phyloP scores from a whole-genome alignment of 2,888 invertebrate genomes.

The Campoletis raptor region DNA sequence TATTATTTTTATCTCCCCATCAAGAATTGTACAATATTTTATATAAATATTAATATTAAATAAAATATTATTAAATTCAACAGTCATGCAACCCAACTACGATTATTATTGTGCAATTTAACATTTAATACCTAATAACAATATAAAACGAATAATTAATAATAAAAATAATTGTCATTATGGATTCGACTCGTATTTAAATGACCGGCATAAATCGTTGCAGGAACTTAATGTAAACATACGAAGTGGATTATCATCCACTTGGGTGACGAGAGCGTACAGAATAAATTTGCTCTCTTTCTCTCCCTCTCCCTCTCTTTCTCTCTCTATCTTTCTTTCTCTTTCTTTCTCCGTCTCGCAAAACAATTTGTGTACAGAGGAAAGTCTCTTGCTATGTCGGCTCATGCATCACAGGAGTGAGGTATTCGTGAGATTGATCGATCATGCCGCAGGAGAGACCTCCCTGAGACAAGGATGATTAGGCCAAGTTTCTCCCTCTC shows the following conservation, averaged over 20 bases:
- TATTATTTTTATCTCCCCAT: background rate
- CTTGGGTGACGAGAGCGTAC: conserved; percentile 49
- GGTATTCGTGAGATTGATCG: conserved; percentile 67
- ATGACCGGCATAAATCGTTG: conserved; percentile 17
- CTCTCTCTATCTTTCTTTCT: conserved; percentile 21
- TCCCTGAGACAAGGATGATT: conserved; percentile 67
- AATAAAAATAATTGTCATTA: background rate
- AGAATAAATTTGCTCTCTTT: conserved; percentile 56
- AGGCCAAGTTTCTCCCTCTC: conserved; percentile 46
- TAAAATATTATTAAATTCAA: conserved; percentile 1
- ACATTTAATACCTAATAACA: background rate
- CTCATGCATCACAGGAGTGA: conserved; percentile 58
- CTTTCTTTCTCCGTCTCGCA: conserved; percentile 28
- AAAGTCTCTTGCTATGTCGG: conserved; percentile 41
- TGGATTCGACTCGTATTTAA: background rate
- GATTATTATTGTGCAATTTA: conserved; percentile 1
- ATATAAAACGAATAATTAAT: conserved; percentile 3
- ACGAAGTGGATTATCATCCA: conserved; percentile 58
- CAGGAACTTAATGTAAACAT: conserved; percentile 15
- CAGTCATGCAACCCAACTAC: background rate
- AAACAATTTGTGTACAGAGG: conserved; percentile 66
- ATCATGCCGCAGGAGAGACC: conserved; percentile 68
- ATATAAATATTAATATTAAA: background rate
- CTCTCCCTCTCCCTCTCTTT: conserved; percentile 23
- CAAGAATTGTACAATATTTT: background rate